These are phyloP conservation scores for Frieseomelitta varia DNA, from an alignment of 1,140 invertebrate genomes.

Conservation along the genomic window DNA sequence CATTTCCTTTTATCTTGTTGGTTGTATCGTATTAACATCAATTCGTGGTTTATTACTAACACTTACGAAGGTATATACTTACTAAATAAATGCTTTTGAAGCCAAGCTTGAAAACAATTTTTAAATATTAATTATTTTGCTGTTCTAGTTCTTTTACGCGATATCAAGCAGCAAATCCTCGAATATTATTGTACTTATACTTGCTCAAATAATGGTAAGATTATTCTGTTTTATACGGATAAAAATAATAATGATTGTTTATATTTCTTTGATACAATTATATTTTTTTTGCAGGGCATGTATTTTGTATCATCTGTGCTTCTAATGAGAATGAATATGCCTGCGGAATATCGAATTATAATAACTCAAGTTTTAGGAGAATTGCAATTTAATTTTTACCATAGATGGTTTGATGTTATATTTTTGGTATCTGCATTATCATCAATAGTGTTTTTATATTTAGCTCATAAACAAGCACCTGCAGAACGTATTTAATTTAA, in stretches of 20 bases:
- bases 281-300: conserved; percentile 91
- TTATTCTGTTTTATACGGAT: background rate
- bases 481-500: conserved; percentile 78
- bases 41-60: conserved; percentile 97
- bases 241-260: background rate
- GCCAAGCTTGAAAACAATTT: background rate
- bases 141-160: conserved; percentile 98
- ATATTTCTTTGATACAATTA: conserved; percentile 1
- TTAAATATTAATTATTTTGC: conserved; percentile 35
- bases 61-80: conserved; percentile 92
- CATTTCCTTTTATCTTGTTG: conserved; percentile 97
- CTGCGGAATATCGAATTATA: conserved; percentile 97
- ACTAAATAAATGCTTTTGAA: background rate
- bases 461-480: conserved; percentile 93
- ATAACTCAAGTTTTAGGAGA: conserved; percentile 99
- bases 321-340: conserved; percentile 99
- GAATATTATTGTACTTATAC: conserved; percentile 97
- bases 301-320: conserved; percentile 99
- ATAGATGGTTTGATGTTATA: conserved; percentile 99
- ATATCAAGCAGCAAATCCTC: conserved; percentile 99
- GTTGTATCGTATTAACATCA: conserved; percentile 99
- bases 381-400: conserved; percentile 99
- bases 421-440: conserved; percentile 98
- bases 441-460: conserved; percentile 97
- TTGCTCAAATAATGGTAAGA: conserved; percentile 98